Conservation (phyloP, 2,888 invertebrate genomes). For the Boloria selene region DNA sequence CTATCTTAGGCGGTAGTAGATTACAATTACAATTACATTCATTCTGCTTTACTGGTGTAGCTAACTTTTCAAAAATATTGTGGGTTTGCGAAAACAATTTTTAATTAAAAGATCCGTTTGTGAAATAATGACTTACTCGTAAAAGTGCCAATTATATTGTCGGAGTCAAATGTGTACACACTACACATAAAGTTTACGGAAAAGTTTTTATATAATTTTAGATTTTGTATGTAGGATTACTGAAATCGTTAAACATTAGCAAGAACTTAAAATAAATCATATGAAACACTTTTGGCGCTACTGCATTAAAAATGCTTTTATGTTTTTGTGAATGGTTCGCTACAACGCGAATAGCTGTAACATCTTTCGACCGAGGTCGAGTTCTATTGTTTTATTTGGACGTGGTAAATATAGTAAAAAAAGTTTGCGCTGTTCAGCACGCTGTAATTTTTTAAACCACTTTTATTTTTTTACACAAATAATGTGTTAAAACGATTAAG, state of each 20-base stretch:
- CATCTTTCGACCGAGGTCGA: conserved; percentile 33
- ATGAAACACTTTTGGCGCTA: conserved; percentile 27
- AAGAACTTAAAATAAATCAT: conserved; percentile 16
- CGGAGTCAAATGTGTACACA: too few relatives aligned
- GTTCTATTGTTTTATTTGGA: conserved; percentile 33
- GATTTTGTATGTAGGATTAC: neutral
- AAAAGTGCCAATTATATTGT: too few relatives aligned
- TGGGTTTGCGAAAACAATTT: too few relatives aligned
- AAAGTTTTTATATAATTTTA: too few relatives aligned
- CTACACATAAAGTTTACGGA: too few relatives aligned
- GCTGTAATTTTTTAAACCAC: conserved; percentile 2
- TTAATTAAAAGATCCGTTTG: too few relatives aligned
- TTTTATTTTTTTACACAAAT: neutral
- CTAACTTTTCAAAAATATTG: too few relatives aligned
- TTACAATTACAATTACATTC: too few relatives aligned
- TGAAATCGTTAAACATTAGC: conserved; percentile 6
- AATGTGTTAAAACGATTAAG: too few relatives aligned
- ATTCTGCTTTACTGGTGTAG: too few relatives aligned
- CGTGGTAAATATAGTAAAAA: conserved; percentile 23
- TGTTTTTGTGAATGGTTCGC: conserved; percentile 35
- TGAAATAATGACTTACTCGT: too few relatives aligned
- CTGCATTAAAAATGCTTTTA: conserved; percentile 35
- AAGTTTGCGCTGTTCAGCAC: conserved; percentile 7
- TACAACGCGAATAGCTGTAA: conserved; percentile 31
- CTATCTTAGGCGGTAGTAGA: too few relatives aligned